Conservation (phyloP, 1,140 invertebrate genomes). For the Drosophila kanapiae region DNA sequence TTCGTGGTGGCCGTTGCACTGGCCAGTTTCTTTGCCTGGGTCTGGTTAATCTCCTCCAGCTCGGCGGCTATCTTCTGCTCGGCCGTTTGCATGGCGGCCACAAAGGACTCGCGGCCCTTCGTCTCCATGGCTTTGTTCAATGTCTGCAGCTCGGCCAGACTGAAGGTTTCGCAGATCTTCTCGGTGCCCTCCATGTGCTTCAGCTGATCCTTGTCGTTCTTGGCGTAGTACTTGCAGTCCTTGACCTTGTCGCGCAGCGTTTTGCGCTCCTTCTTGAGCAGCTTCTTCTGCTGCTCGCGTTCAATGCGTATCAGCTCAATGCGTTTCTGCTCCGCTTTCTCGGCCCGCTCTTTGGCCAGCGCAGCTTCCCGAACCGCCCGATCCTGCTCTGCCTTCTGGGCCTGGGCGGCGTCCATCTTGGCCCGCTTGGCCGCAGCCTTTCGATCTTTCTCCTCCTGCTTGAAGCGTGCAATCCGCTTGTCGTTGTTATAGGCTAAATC, state of each 20-base stretch:
- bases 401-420: constrained; percentile 94
- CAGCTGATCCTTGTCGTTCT: constrained; percentile 90
- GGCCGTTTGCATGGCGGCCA: constrained; percentile 89
- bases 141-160: constrained; percentile 90
- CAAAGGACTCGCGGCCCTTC: constrained; percentile 88
- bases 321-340: constrained; percentile 92
- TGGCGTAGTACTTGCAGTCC: constrained; percentile 94
- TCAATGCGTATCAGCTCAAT: constrained; percentile 94
- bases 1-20: neutral
- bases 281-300: constrained; percentile 93
- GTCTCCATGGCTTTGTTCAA: constrained; percentile 90
- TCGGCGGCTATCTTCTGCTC: constrained; percentile 92
- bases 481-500: constrained; percentile 97
- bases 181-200: constrained; percentile 95
- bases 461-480: constrained; percentile 96
- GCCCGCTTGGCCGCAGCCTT: constrained; percentile 96
- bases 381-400: constrained; percentile 94
- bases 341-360: constrained; percentile 92
- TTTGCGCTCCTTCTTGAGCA: constrained; percentile 95
- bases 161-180: constrained; percentile 94
- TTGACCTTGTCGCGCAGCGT: constrained; percentile 93
- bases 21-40: constrained; percentile 68
- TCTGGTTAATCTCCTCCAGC: constrained; percentile 86
- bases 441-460: constrained; percentile 96
- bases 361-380: constrained; percentile 89